phyloP scores from a whole-genome alignment of 2,113 vertebrate species.

The Cepphus grylle region DNA sequence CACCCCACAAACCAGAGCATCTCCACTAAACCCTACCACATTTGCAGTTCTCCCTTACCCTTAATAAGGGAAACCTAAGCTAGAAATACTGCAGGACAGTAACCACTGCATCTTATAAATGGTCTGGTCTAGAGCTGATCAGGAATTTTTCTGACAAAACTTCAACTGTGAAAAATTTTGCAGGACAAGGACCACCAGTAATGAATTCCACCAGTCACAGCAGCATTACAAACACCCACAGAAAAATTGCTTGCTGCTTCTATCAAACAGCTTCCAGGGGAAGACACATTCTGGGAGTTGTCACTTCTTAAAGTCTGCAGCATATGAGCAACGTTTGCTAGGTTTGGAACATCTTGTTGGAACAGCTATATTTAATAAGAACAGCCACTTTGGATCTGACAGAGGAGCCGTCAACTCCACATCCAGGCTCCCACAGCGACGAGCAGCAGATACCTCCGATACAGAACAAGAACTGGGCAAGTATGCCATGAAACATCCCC shows the following conservation, averaged over 20 bases:
- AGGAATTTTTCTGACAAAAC: neutral
- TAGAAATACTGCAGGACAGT: neutral
- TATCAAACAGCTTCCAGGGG: neutral
- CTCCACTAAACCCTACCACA: neutral
- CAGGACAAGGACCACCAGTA: neutral
- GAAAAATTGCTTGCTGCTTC: neutral
- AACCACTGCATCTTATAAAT: neutral
- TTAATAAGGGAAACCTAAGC: neutral
- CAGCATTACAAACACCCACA: neutral
- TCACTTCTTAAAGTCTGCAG: neutral
- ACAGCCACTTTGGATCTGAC: neutral
- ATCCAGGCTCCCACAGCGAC: neutral
- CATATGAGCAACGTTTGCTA: neutral
- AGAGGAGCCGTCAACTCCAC: neutral
- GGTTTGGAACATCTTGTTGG: neutral
- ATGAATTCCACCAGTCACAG: neutral
- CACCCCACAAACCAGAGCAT: neutral
- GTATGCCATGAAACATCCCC: neutral
- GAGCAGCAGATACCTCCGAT: neutral
- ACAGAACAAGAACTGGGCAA: neutral
- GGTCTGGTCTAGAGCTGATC: neutral
- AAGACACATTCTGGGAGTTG: neutral
- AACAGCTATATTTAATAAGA: constrained; percentile 18
- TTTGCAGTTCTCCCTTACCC: neutral
- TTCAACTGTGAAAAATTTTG: neutral